Conservation (phyloP, 2,797 vertebrate genomes). For the Merluccius polli region DNA sequence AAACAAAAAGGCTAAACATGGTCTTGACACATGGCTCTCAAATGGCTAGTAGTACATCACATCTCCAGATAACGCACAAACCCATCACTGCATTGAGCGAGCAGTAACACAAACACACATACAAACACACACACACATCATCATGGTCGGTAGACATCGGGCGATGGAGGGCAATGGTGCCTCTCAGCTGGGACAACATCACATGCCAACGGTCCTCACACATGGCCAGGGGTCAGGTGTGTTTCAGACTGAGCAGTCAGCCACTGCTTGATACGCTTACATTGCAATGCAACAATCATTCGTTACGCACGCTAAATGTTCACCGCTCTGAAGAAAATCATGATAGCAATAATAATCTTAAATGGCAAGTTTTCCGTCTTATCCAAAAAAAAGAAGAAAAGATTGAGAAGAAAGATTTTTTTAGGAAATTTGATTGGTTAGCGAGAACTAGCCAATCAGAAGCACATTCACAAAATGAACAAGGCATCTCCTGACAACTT, state of each 20-base stretch:
- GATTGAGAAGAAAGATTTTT: background rate
- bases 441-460: slow-evolving; percentile 42
- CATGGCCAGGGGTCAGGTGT: background rate
- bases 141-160: background rate
- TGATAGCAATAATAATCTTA: background rate
- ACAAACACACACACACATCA: slow-evolving; percentile 17
- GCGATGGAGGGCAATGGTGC: too few species aligned
- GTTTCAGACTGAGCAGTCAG: background rate
- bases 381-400: slow-evolving; percentile 12
- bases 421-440: slow-evolving; percentile 39
- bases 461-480: slow-evolving; percentile 53
- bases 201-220: background rate
- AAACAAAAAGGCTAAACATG: slow-evolving; percentile 56
- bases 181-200: too few species aligned
- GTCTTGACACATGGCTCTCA: slow-evolving; percentile 59
- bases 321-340: slow-evolving; percentile 26
- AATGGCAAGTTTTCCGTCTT: slow-evolving; percentile 36
- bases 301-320: slow-evolving; percentile 34
- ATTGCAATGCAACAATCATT: slow-evolving; percentile 40
- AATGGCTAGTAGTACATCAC: slow-evolving; percentile 43
- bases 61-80: slow-evolving; percentile 44
- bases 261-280: slow-evolving; percentile 28
- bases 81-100: slow-evolving; percentile 30
- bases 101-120: slow-evolving; percentile 33
- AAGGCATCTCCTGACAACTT: slow-evolving; percentile 39